phyloP scores from a whole-genome alignment of 2,888 invertebrate species.

The Heliconius sara region DNA sequence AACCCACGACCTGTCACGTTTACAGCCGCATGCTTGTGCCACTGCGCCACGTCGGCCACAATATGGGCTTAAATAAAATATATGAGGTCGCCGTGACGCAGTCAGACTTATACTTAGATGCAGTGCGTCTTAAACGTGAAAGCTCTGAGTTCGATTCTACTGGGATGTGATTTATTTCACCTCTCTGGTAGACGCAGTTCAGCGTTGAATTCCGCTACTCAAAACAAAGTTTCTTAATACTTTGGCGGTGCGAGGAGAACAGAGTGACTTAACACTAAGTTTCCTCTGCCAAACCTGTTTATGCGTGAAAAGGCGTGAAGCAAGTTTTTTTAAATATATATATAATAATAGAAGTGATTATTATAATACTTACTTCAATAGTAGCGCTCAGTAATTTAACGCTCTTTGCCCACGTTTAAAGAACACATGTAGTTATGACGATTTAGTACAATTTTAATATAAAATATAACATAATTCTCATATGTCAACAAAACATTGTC shows the following conservation, averaged over 20 bases:
- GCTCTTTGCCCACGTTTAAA: not conserved
- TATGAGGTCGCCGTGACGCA: no score
- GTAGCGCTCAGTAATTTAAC: constrained; percentile 21
- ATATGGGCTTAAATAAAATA: no score
- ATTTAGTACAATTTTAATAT: constrained; percentile 16
- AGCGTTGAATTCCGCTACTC: not conserved
- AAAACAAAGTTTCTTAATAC: not conserved
- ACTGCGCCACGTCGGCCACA: no score
- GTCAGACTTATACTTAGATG: no score
- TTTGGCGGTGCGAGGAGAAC: not conserved
- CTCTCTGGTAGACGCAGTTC: not conserved
- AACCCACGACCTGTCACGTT: no score
- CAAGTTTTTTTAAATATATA: not conserved
- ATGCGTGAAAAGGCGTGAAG: not conserved
- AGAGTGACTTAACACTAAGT: not conserved
- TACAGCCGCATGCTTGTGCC: no score
- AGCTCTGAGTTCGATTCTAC: no score
- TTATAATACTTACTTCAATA: not conserved
- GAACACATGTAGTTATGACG: constrained; percentile 14
- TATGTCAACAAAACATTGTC: not conserved
- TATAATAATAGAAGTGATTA: not conserved
- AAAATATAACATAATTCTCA: not conserved
- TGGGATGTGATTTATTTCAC: not conserved
- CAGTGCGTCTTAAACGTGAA: no score
- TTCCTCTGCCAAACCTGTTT: not conserved